Base-by-base conservation (phyloP, 2,888 invertebrate species). In the Odiellus spinosus region DNA sequence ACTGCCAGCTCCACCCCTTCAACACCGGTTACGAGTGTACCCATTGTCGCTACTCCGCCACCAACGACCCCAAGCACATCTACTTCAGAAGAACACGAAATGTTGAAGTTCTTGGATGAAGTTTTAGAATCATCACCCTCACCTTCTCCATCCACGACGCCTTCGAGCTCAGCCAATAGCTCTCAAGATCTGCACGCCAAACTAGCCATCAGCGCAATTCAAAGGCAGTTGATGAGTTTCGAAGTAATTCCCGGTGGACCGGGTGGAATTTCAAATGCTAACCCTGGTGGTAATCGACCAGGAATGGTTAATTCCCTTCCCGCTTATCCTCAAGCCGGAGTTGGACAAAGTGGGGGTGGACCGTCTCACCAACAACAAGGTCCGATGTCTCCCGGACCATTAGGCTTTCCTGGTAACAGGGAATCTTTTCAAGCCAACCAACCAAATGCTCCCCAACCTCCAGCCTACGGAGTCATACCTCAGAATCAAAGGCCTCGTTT, bases 141-240 rank as follows among this genome's bases (percentile, higher is more conserved):
- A 12, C 17, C 17, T 36, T 21, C 14, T 32, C 26, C 36, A 11
- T n/a, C 38, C 2, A 3, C 38, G 14, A 18, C 18, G 12, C 38
- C 38, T n/a, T 38, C 38, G 8, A 11, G 14, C 10, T 12, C 38
- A n/a, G 38, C 8, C 14, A 38, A 38, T 18, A 40, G 34, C 42
- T 46, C 49, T 41, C 51, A 53, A 10, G 58, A 59, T 36, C 52
- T 61, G 17, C 58, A 76, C 60, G 82, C 82, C 62, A 80, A 80
- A 63, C 76, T 79, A 67, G 83, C 82, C 52, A 91, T 91, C 53
- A 83, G 80, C 62, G 85, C 81, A 41, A 93, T 93, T 61, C 83
- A 86, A 61, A 81, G 84, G 64, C 83, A 82, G 59, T 71, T 93
- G 60, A 91, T 91, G 88, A 80, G 78, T 46, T 62, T 61, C 20